A percentile compares a stretch with the other conserved stretches of the same genome.
Evolutionary conservation across 2,113 vertebrate species (phyloP).

Genomic region (Cochlearius cochlearius): DNA sequence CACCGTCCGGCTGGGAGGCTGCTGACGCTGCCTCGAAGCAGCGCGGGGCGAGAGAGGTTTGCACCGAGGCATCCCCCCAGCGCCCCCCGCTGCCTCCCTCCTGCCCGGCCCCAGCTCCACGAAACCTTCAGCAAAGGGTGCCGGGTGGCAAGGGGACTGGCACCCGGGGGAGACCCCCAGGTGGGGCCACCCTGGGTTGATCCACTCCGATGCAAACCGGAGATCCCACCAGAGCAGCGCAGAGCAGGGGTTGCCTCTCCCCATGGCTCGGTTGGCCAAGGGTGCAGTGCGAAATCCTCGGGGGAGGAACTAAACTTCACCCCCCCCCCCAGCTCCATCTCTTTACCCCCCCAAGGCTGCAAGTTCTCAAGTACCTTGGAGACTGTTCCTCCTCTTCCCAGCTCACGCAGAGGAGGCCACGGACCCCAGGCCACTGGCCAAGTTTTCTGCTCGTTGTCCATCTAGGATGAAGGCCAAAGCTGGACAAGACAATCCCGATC

Average conservation of each 20-base stretch:
- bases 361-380: not conserved
- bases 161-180: not conserved
- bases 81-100: not conserved
- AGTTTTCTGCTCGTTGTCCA: slow-evolving; percentile 64
- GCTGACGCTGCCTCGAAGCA: slow-evolving; percentile 30
- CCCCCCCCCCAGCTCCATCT: not conserved
- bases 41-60: not conserved
- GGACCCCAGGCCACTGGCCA: slow-evolving; percentile 60
- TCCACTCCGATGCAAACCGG: not conserved
- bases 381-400: slow-evolving; percentile 40
- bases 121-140: not conserved
- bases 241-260: not conserved
- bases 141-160: too few species aligned
- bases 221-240: not conserved
- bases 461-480: slow-evolving; percentile 61
- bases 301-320: not conserved
- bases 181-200: not conserved
- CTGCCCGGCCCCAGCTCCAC: not conserved
- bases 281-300: not conserved
- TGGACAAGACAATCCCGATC: slow-evolving; percentile 66
- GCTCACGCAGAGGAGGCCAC: slow-evolving; percentile 40
- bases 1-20: not conserved
- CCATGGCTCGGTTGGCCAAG: not conserved
- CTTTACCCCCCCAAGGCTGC: not conserved
- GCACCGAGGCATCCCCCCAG: not conserved